phyloP scores from a whole-genome alignment of 2,888 invertebrate species.

The Eugnorisma glareosa region DNA sequence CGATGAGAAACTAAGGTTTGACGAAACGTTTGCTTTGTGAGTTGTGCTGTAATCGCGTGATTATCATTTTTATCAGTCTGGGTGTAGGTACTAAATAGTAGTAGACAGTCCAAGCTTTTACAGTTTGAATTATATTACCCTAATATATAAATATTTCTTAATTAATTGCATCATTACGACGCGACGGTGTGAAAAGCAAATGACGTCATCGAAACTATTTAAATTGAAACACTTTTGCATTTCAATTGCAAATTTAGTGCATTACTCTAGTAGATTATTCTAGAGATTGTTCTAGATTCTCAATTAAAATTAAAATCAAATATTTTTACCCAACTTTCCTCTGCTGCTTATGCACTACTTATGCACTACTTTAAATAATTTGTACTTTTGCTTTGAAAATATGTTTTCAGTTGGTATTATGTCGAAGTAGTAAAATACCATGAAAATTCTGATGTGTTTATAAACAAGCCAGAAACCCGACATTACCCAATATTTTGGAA shows the following conservation, averaged over 20 bases:
- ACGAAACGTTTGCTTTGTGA: constrained; percentile 34
- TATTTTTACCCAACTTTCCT: not conserved
- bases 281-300: not conserved
- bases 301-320: not conserved
- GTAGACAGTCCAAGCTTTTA: too few species aligned
- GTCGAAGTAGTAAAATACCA: too few species aligned
- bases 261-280: constrained; percentile 4
- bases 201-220: constrained; percentile 17
- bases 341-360: not conserved
- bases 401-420: not conserved
- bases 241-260: constrained; percentile 18
- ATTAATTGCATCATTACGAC: constrained; percentile 3
- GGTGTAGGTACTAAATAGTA: not conserved
- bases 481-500: constrained; percentile 3
- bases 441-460: not conserved
- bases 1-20: constrained; percentile 34
- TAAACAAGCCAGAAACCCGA: not conserved
- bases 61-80: constrained; percentile 27
- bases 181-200: not conserved
- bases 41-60: constrained; percentile 9
- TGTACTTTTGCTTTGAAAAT: not conserved
- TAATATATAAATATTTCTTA: constrained; percentile 3
- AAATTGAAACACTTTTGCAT: constrained; percentile 10
- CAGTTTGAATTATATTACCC: not conserved
- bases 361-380: not conserved